Conservation (phyloP, 2,797 vertebrate genomes). For the Geotrypetes seraphini region DNA sequence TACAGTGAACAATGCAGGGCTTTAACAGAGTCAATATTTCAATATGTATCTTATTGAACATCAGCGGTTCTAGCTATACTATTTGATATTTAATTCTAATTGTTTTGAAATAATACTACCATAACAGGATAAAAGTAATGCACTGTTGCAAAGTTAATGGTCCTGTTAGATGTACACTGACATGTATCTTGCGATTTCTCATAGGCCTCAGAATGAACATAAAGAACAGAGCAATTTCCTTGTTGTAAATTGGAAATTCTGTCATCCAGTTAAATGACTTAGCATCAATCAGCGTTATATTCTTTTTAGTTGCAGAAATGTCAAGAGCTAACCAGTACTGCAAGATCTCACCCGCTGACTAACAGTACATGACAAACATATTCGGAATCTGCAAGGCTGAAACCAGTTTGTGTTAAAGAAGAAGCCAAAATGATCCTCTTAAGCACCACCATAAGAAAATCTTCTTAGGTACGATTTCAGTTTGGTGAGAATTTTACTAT, state of each 20-base stretch:
- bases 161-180: slow-evolving; percentile 32
- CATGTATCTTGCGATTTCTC: slow-evolving; percentile 47
- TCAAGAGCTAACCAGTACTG: slow-evolving; percentile 74
- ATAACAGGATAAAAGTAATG: no score
- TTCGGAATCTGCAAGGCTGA: slow-evolving; percentile 70
- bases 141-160: slow-evolving; percentile 36
- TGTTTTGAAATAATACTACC: no score
- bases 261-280: no score
- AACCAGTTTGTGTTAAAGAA: slow-evolving; percentile 51
- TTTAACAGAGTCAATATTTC: no score
- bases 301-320: slow-evolving; percentile 74
- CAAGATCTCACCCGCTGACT: slow-evolving; percentile 74
- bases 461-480: no score
- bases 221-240: slow-evolving; percentile 85
- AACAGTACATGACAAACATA: slow-evolving; percentile 80
- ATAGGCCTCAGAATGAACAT: slow-evolving; percentile 63
- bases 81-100: no score
- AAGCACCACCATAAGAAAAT: no score
- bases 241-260: slow-evolving; percentile 83
- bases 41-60: no score
- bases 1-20: no score
- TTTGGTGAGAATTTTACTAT: no score
- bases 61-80: no score
- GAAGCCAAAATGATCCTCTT: no score
- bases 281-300: slow-evolving; percentile 84